Base-by-base conservation (phyloP, 2,888 invertebrate species). In the Drosophila sordidapex region DNA sequence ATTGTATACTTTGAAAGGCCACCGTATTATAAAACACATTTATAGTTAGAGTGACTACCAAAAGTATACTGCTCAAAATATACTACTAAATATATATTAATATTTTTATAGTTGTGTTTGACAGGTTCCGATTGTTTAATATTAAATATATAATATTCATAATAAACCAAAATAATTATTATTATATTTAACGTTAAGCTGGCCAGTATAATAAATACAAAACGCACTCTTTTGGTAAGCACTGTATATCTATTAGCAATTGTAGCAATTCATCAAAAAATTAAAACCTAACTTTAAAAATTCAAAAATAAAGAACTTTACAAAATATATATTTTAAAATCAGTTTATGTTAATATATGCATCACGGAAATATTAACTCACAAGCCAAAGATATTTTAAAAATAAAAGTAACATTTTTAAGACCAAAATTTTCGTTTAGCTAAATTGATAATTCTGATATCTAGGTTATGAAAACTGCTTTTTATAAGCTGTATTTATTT, bases 1-100 rank as follows among this genome's bases (percentile, higher is more conserved):
- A 83, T 83, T 86, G 80, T 82, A 70, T 80, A 76, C 82, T 73
- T 74, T 85, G 74, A 76, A 79, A 77, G 79, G 68, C 21, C 43
- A 59, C 65, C 46, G 69, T 75, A 79, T 71, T 79, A 72, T 69
- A 21, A 63, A 75, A 67, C 35, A 62, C 66, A 63, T 36, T 65
- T 69, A 27, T 1, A 25, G 25, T 15, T 46, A 46, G 11, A 67
- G 49, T 54, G 46, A 4, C 59, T 59, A 60, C 31, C 27, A 64
- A 63, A 62, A 63, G 18, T 25, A 46, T 25, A 15, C 46, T 25
- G 10, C 25, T 10, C 3, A 18, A 13, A n/a, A 38, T 21, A 15
- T 38, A 36, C 40, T 38, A 25, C n/a, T 13, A 36, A 13, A 29
- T 11, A 36, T 29, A 13, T 27, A 2, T n/a, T 18, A 4, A 0